Evolutionary conservation across 2,113 vertebrate species (phyloP), one percentile per base, ranked within the genome.

Genomic region (Pangasianodon hypophthalmus): DNA sequence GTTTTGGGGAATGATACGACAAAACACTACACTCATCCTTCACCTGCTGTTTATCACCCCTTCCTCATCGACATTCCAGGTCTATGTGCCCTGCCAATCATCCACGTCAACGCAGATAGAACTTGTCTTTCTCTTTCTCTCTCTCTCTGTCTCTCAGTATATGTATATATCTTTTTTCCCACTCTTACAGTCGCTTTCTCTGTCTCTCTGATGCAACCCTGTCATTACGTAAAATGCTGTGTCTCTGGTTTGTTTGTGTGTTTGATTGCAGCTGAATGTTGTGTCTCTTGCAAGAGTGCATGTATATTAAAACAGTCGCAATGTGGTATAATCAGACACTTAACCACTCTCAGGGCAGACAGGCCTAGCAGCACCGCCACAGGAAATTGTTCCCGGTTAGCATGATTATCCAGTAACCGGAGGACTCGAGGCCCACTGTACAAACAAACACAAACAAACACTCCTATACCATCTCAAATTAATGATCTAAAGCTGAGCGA

Each of bases 191-290:
- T 84, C 54, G 4, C 69, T 71, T 48, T 56, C 90, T 84, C 56
- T 52, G 44, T 10, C 14, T 54, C 46, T 44, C 21, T 75, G 37
- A 87, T 64, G 50, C 0, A 94, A 96, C 92, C 95, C 90, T 46
- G 93, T 94, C 92, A 95, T 96, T 96, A 95, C 93, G 92, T 92
- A 94, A 96, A 96, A 96, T 94, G 94, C 92, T 93, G 94, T 93
- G 93, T 95, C 93, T 94, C 94, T 62, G 41, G 94, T 92, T 94
- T 95, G 93, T 95, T 95, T 96, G 93, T 94, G 93, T 91, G 93
- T 95, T 94, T 95, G 95, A 95, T 95, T 95, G 92, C 92, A 94
- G 94, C 93, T 94, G 93, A 93, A 95, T 96, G 93, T 95, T 93
- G 93, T 94, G 94, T 95, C 94, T 94, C 93, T 94, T 91, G 92